phyloP scores from a whole-genome alignment of 2,888 invertebrate species.

The Blastobasis adustella region DNA sequence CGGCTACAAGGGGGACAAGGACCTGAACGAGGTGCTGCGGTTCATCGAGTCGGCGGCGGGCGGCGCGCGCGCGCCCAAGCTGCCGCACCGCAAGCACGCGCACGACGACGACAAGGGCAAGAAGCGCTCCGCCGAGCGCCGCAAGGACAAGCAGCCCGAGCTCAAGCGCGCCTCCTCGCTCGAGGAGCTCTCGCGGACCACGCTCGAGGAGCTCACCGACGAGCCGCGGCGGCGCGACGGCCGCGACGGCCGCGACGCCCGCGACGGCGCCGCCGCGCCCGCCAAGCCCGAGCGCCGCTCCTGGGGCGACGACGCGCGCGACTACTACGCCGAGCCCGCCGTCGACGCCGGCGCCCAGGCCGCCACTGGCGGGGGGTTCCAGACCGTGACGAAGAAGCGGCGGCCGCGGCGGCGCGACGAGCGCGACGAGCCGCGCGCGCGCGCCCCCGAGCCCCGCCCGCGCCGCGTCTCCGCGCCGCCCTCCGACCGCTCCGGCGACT shows the following conservation, averaged over 20 bases:
- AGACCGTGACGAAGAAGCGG: conserved; percentile 88
- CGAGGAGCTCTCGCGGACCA: conserved; percentile 86
- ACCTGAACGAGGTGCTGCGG: conserved; percentile 84
- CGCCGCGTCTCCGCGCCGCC: conserved; percentile 81
- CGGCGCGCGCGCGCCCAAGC: conserved; percentile 43
- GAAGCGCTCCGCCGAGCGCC: conserved; percentile 68
- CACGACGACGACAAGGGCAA: conserved; percentile 56
- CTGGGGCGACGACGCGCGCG: conserved; percentile 79
- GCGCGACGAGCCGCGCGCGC: conserved; percentile 34
- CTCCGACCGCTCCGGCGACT: conserved; percentile 87
- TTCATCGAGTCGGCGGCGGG: conserved; percentile 82
- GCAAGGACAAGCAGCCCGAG: conserved; percentile 55
- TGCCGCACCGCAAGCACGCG: conserved; percentile 49
- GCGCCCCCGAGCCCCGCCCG: conserved; percentile 62
- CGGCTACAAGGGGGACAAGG: conserved; percentile 86
- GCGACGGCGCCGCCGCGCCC: conserved; percentile 34
- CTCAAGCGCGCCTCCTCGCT: conserved; percentile 84
- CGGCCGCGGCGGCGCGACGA: conserved; percentile 82
- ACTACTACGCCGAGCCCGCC: conserved; percentile 2
- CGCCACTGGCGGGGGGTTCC: conserved; percentile 77
- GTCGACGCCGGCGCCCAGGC: conserved; percentile 15
- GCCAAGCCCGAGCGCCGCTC: conserved; percentile 74
- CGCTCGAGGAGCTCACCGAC: conserved; percentile 79
- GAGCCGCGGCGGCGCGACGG: conserved; percentile 24
- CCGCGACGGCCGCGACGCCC: conserved; percentile 24